Conservation (phyloP, 2,113 vertebrate species). For the Nibea albiflora region DNA sequence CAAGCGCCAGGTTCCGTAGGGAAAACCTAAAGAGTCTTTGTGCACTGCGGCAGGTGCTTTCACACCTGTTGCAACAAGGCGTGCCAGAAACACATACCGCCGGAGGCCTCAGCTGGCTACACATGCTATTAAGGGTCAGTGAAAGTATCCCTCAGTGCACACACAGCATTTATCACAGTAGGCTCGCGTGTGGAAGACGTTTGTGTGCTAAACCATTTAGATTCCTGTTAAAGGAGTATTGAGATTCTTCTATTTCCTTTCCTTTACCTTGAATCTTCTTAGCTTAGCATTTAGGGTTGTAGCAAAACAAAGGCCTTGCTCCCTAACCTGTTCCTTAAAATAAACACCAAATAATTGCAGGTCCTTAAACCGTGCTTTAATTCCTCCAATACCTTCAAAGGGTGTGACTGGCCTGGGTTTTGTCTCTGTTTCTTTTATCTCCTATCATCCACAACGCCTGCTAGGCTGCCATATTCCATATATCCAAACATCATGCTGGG, state of each 20-base stretch:
- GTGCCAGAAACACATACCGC: slow-evolving; percentile 1
- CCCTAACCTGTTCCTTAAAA: neutral
- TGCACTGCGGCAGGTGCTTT: slow-evolving; percentile 38
- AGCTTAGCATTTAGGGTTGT: neutral
- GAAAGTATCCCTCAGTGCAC: neutral
- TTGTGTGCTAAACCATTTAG: neutral
- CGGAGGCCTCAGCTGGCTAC: slow-evolving; percentile 41
- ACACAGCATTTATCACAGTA: neutral
- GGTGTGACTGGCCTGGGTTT: neutral
- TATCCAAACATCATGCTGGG: neutral
- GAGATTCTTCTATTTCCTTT: neutral
- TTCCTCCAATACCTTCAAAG: neutral
- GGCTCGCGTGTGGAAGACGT: neutral
- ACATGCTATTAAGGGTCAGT: slow-evolving; percentile 19
- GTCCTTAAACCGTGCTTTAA: neutral
- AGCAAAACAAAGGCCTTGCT: neutral
- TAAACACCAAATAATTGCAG: neutral
- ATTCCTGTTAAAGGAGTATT: neutral
- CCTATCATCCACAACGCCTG: neutral
- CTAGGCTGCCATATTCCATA: slow-evolving; percentile 1
- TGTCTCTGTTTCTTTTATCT: slow-evolving; percentile 7
- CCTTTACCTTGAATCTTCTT: neutral
- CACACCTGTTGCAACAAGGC: slow-evolving; percentile 51
- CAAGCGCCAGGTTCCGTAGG: neutral
- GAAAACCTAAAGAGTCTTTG: slow-evolving; percentile 35